A percentile compares a stretch with the other conserved stretches of the same genome.
phyloP scores from a whole-genome alignment of 2,888 invertebrate genomes.

The Tupiocoris notatus region DNA sequence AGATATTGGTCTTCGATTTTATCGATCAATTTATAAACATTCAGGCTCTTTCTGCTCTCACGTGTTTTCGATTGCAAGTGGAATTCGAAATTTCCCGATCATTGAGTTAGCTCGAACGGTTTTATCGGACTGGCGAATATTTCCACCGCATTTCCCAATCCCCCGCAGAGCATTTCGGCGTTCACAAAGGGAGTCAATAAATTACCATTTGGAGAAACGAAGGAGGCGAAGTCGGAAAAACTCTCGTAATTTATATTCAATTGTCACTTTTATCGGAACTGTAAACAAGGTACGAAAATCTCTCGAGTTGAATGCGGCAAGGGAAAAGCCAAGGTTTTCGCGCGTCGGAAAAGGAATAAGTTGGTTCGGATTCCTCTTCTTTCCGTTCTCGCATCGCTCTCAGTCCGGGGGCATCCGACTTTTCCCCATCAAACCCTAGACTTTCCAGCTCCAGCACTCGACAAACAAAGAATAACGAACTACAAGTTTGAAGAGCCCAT shows the following conservation, averaged over 20 bases:
- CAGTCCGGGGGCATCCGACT: too few species aligned
- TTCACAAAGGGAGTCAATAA: constrained; percentile 3
- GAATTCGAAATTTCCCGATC: too few species aligned
- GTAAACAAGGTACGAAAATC: constrained; percentile 3
- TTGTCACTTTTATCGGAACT: constrained; percentile 10
- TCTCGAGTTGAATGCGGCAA: neutral
- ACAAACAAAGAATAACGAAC: constrained; percentile 33
- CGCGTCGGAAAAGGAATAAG: neutral
- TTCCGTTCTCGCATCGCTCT: neutral
- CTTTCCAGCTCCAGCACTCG: neutral
- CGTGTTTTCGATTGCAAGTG: too few species aligned
- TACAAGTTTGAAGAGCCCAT: constrained; percentile 21
- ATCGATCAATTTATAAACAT: too few species aligned
- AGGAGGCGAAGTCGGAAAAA: neutral
- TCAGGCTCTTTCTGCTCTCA: too few species aligned
- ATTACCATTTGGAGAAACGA: neutral
- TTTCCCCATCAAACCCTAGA: neutral
- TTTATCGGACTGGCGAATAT: too few species aligned
- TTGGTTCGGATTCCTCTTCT: neutral
- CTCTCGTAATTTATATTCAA: constrained; percentile 10
- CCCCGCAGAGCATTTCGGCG: neutral
- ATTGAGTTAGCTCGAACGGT: too few species aligned
- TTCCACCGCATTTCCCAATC: constrained; percentile 25
- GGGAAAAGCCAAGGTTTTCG: neutral
- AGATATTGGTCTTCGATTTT: too few species aligned